Conservation (phyloP, 2,113 vertebrate genomes). For the Murina feae region DNA sequence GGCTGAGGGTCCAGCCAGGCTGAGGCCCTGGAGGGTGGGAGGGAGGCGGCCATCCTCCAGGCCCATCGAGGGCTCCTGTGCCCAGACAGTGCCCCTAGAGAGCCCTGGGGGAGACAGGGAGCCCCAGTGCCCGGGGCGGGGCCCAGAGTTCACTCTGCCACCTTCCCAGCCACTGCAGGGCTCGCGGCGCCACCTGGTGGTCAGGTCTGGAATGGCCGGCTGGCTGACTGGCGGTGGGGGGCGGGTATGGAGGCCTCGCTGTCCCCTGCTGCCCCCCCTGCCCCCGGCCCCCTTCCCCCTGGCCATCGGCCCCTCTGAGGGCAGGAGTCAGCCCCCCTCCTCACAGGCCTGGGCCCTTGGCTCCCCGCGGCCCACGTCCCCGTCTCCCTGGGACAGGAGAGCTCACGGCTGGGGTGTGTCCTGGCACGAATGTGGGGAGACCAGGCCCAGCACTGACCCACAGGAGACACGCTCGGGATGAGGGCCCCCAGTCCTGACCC, state of each 20-base stretch:
- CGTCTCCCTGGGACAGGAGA: background rate
- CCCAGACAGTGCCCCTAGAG: background rate
- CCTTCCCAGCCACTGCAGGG: background rate
- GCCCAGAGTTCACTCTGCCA: accelerated
- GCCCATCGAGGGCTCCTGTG: background rate
- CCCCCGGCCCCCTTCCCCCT: no score
- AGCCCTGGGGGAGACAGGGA: background rate
- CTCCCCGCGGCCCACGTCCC: background rate
- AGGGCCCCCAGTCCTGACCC: background rate
- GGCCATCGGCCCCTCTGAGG: no score
- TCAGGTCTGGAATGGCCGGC: accelerated
- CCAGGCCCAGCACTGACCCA: background rate
- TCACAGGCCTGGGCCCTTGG: background rate
- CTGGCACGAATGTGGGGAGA: background rate
- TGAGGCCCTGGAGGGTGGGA: background rate
- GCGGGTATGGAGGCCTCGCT: accelerated
- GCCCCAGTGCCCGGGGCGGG: background rate
- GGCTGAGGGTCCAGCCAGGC: background rate
- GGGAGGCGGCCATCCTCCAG: background rate
- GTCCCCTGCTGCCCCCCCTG: no score
- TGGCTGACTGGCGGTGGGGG: accelerated
- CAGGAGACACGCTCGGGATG: no score
- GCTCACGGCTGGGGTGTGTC: background rate
- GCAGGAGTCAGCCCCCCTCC: no score
- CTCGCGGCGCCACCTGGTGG: slow-evolving; percentile 33